A percentile compares a stretch with the other conserved stretches of the same genome.
Conservation (phyloP, 2,888 invertebrate species). For the Microdon myrmicae region DNA sequence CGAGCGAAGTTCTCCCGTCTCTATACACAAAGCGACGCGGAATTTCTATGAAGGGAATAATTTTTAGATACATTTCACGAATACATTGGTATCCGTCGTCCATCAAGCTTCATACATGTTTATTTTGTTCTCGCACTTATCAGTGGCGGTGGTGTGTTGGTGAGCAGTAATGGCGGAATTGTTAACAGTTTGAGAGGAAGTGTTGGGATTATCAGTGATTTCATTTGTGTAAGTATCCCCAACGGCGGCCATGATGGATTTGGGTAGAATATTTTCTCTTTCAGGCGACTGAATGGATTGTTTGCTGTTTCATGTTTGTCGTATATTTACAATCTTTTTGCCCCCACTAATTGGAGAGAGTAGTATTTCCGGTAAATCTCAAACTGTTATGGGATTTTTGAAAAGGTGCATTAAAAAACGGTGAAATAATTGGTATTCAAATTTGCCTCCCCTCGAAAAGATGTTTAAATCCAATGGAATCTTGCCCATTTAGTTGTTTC, state of each 20-base stretch:
- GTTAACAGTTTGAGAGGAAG: slow-evolving; percentile 27
- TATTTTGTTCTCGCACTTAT: slow-evolving; percentile 2
- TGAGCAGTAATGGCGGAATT: slow-evolving; percentile 46
- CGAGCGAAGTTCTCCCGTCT: slow-evolving; percentile 50
- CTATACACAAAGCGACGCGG: slow-evolving; percentile 52
- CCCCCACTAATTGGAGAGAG: slow-evolving; percentile 6
- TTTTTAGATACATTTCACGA: slow-evolving; percentile 35
- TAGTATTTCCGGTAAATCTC: background rate
- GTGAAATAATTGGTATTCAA: background rate
- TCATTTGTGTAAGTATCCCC: slow-evolving; percentile 32
- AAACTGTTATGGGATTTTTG: slow-evolving; percentile 16
- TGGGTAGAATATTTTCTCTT: slow-evolving; percentile 11
- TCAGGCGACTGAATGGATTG: slow-evolving; percentile 1
- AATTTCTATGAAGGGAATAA: slow-evolving; percentile 47
- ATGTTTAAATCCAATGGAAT: no score
- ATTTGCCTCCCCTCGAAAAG: background rate
- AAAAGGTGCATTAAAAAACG: background rate
- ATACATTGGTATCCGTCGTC: background rate
- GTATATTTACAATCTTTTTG: slow-evolving; percentile 19
- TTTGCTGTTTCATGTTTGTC: slow-evolving; percentile 16
- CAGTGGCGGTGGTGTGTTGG: background rate
- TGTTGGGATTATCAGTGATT: slow-evolving; percentile 7
- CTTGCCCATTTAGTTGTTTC: no score
- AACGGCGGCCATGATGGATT: slow-evolving; percentile 49
- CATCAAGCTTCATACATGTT: slow-evolving; percentile 6